Evolutionary conservation across 2,888 invertebrate genomes (phyloP).

Genomic region (Mimumesa dahlbomi): DNA sequence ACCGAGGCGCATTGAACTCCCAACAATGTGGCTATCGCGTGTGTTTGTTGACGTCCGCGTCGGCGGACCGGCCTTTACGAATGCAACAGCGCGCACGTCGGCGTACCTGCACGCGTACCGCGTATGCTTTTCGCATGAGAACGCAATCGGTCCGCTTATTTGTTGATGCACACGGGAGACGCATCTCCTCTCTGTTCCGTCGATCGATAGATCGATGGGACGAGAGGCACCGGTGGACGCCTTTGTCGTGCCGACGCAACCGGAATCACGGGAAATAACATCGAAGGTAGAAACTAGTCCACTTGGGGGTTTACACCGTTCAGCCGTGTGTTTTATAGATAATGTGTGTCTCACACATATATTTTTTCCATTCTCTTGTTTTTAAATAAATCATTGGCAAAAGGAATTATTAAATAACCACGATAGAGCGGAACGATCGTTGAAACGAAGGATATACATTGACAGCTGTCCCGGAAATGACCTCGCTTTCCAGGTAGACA

Average conservation of each 20-base stretch:
- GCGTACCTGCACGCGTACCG: constrained; percentile 44
- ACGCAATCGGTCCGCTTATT: constrained; percentile 57
- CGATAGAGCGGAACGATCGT: no score
- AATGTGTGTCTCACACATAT: no score
- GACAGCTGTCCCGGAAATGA: constrained; percentile 34
- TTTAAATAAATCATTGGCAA: no score
- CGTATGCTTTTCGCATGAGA: constrained; percentile 63
- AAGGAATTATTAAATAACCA: no score
- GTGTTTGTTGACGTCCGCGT: constrained; percentile 56
- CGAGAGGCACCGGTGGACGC: neutral
- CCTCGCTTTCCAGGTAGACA: constrained; percentile 27
- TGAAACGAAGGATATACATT: constrained; percentile 18
- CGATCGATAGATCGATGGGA: neutral
- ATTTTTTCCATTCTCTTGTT: neutral
- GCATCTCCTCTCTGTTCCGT: neutral
- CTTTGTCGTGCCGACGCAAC: neutral
- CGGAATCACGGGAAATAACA: constrained; percentile 10
- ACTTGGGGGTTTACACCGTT: no score
- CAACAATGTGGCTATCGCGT: constrained; percentile 57
- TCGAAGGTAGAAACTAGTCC: neutral
- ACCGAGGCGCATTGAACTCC: constrained; percentile 64
- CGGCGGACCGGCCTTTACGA: constrained; percentile 51
- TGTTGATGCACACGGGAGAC: constrained; percentile 21
- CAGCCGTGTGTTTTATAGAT: no score
- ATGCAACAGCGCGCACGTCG: constrained; percentile 48